Conservation (phyloP, 1,140 invertebrate genomes). For the Drusus annulatus region DNA sequence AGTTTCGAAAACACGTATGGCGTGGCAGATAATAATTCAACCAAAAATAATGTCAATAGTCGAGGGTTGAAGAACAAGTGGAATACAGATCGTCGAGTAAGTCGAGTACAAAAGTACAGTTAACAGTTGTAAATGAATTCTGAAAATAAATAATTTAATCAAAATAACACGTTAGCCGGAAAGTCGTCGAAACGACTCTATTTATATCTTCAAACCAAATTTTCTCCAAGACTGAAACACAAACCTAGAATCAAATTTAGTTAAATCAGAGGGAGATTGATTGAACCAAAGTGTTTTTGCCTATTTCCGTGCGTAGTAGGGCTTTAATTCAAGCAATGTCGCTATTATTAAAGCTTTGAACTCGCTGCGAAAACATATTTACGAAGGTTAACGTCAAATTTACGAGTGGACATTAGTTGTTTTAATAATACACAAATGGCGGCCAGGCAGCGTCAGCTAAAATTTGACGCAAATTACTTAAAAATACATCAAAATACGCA, state of each 20-base stretch:
- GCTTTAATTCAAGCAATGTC: neutral
- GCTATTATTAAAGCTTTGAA: slow-evolving; percentile 11
- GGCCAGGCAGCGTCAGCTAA: slow-evolving; percentile 2
- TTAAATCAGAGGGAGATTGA: neutral
- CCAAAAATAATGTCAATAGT: no score
- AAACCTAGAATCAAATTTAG: neutral
- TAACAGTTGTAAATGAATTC: no score
- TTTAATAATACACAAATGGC: slow-evolving; percentile 37
- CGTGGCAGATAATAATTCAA: no score
- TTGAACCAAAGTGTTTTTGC: neutral
- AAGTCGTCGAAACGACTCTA: no score
- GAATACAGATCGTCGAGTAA: no score
- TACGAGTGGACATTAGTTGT: slow-evolving; percentile 36
- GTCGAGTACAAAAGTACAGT: no score
- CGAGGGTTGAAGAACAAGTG: no score
- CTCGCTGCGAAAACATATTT: slow-evolving; percentile 27
- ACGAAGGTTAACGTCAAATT: slow-evolving; percentile 25
- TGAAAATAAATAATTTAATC: no score
- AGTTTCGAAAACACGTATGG: no score
- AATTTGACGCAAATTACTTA: slow-evolving; percentile 26
- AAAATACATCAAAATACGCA: slow-evolving; percentile 33
- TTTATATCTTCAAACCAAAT: no score
- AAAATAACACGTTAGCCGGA: no score
- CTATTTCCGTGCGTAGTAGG: no score
- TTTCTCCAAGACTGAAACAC: neutral